These are phyloP conservation scores for Girardia tigrina DNA, from an alignment of 2,888 invertebrate species.

Conservation along the genomic window DNA sequence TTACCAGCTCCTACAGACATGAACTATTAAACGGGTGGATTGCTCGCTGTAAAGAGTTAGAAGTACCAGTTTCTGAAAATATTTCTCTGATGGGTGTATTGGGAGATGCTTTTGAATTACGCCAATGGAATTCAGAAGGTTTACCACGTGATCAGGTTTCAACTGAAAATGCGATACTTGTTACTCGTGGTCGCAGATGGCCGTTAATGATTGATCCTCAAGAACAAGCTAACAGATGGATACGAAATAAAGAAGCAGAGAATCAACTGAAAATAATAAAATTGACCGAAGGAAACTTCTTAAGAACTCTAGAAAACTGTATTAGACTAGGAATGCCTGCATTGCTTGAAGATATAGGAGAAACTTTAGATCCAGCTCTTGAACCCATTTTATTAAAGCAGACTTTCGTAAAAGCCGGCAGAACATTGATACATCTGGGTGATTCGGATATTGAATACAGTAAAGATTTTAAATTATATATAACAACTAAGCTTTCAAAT, in stretches of 20 bases:
- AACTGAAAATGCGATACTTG: slow-evolving; percentile 51
- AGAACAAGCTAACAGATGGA: slow-evolving; percentile 51
- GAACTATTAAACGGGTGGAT: slow-evolving; percentile 61
- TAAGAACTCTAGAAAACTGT: slow-evolving; percentile 50
- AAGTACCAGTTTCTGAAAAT: slow-evolving; percentile 61
- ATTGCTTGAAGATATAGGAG: slow-evolving; percentile 49
- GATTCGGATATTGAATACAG: slow-evolving; percentile 51
- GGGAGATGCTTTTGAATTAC: slow-evolving; percentile 55
- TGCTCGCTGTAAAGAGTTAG: slow-evolving; percentile 56
- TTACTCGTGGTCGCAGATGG: slow-evolving; percentile 50
- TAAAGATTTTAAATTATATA: slow-evolving; percentile 50
- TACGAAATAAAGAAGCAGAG: slow-evolving; percentile 42
- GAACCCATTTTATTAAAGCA: slow-evolving; percentile 57
- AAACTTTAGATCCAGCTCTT: slow-evolving; percentile 49
- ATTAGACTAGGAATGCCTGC: slow-evolving; percentile 50
- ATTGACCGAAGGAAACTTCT: slow-evolving; percentile 47
- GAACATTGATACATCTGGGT: slow-evolving; percentile 49
- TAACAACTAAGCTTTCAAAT: slow-evolving; percentile 51
- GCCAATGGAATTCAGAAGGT: slow-evolving; percentile 50
- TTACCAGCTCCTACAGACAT: slow-evolving; percentile 47
- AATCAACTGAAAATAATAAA: slow-evolving; percentile 45
- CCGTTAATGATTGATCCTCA: slow-evolving; percentile 52
- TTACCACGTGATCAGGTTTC: slow-evolving; percentile 41
- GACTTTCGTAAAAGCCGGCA: slow-evolving; percentile 53
- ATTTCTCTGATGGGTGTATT: slow-evolving; percentile 55